Conservation (phyloP, 2,888 invertebrate species). For the Margaritifera margaritifera region DNA sequence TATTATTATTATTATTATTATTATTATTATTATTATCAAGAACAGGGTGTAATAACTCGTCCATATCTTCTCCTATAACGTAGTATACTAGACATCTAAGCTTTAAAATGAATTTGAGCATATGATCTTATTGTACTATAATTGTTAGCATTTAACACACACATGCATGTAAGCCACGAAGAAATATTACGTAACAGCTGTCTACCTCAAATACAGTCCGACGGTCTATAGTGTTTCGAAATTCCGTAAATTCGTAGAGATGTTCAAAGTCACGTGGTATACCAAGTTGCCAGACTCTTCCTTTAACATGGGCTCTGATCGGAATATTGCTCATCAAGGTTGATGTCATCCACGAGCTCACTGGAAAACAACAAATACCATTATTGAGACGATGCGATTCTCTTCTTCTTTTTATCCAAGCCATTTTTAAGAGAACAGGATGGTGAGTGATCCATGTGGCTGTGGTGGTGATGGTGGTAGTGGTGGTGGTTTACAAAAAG, state of each 20-base stretch:
- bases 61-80: too few species aligned
- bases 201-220: conserved; percentile 35
- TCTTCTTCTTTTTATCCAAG: not conserved
- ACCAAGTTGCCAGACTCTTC: conserved; percentile 21
- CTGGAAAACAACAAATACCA: conserved; percentile 15
- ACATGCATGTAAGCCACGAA: too few species aligned
- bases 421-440: not conserved
- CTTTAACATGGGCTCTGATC: conserved; percentile 43
- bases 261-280: conserved; percentile 35
- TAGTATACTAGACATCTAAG: too few species aligned
- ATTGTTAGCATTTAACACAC: too few species aligned
- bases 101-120: too few species aligned
- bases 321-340: conserved; percentile 28
- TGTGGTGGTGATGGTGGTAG: too few species aligned
- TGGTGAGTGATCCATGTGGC: too few species aligned
- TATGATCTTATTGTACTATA: too few species aligned
- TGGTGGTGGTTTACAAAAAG: too few species aligned
- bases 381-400: not conserved
- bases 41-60: too few species aligned
- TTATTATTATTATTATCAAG: too few species aligned
- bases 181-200: not conserved
- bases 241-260: conserved; percentile 51
- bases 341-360: conserved; percentile 34
- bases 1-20: too few species aligned
- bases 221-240: conserved; percentile 12